Base-by-base conservation (phyloP, 2,888 invertebrate species). In the Lottia gigantea region DNA sequence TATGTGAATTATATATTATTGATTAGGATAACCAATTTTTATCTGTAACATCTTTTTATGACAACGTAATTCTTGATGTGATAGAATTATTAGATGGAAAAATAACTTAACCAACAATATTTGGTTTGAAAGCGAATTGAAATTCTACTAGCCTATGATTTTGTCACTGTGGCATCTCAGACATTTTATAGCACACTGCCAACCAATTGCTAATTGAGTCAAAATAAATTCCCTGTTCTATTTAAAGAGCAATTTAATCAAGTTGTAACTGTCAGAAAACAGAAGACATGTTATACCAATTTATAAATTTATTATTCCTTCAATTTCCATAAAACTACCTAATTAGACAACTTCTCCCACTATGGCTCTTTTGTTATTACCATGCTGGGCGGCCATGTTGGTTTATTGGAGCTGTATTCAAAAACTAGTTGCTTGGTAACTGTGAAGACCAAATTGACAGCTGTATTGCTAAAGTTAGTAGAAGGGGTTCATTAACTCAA, bases 401-500 rank as follows among this genome's bases (percentile, higher is more conserved):
- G 64, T 47, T 46, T 45, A 64, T 62, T 64, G 31, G 55, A 69
- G 69, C 64, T 69, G 64, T 65, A 64, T 69, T 69, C 64, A 69
- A 65, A 69, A 65, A 55, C 46, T n/a, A 19, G 69, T 69, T 69
- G 65, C 69, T 64, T 64, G 45, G 65, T 23, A 55, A 69, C 69
- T 45, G 61, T 65, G 16, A 45, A 69, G 64, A 64, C 69, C 64
- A 55, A 40, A 16, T 46, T 65, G 69, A 65, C 69, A 65, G 69
- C 69, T 65, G 61, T 47, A 55, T 49, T 19, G 47, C 40, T 26
- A 61, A 45, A 69, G 55, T 55, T 45, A 65, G 65, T 64, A 65
- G 61, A 69, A 64, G 49, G 40, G 64, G 64, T 69, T 69, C 69
- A 69, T 69, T 69, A 69, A 69, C 31, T 55, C 19, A 55, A 55